phyloP scores from a whole-genome alignment of 2,113 vertebrate genomes.

The Vidua chalybeata region DNA sequence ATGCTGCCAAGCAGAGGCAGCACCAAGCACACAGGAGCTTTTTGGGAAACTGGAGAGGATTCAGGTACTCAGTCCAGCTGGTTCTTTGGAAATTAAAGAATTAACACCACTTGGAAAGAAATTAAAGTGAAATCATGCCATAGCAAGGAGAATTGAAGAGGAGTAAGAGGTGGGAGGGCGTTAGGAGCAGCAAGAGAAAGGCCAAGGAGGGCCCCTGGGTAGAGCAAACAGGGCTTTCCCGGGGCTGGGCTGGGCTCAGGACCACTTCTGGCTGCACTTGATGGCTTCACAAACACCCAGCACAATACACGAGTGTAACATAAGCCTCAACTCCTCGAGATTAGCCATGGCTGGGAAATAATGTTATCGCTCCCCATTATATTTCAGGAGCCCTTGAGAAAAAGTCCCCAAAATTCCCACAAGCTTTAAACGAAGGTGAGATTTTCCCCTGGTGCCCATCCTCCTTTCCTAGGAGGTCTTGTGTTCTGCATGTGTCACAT shows the following conservation, averaged over 20 bases:
- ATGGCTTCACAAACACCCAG: conserved; percentile 45
- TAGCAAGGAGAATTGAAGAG: background rate
- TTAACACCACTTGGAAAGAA: background rate
- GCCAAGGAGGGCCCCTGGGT: background rate
- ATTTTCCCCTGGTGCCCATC: background rate
- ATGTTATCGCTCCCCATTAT: conserved; percentile 34
- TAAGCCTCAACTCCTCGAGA: conserved; percentile 46
- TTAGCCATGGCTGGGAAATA: conserved; percentile 58
- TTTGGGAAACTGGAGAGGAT: background rate
- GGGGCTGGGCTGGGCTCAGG: background rate
- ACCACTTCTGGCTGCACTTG: conserved; percentile 17
- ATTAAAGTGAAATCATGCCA: background rate
- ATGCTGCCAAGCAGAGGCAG: background rate
- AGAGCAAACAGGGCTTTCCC: conserved; percentile 37
- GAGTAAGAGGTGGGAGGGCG: background rate
- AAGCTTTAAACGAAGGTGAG: background rate
- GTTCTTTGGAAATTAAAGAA: background rate
- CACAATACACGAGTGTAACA: background rate
- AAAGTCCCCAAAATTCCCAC: conserved; percentile 53
- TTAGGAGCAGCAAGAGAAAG: background rate
- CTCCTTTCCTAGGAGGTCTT: background rate
- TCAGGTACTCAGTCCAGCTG: background rate
- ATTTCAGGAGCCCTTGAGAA: conserved; percentile 33
- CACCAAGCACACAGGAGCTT: background rate
- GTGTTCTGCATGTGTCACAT: background rate